A percentile compares a stretch with the other conserved stretches of the same genome.
Evolutionary conservation across 2,888 invertebrate species (phyloP).

Genomic region (Fragum fragum): DNA sequence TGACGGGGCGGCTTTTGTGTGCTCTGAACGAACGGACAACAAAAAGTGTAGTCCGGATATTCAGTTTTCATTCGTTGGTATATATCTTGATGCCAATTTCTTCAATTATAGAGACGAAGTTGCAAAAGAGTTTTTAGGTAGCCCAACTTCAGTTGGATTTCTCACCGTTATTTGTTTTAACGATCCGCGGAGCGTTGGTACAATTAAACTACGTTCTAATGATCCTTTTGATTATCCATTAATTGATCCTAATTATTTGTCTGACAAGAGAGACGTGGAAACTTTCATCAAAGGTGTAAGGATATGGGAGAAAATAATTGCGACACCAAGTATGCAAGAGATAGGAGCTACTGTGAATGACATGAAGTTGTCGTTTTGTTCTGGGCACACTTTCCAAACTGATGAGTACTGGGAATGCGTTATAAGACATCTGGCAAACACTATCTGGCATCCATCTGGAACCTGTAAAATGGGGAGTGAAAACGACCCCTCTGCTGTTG

Average conservation of each 20-base stretch:
- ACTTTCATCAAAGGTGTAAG: conserved; percentile 51
- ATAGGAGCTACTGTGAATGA: conserved; percentile 51
- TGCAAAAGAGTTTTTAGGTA: conserved; percentile 40
- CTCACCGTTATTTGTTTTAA: conserved; percentile 45
- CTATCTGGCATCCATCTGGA: conserved; percentile 90
- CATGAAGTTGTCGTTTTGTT: conserved; percentile 54
- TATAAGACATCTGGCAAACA: conserved; percentile 45
- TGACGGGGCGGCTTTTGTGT: conserved; percentile 53
- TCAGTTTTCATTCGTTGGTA: conserved; percentile 46
- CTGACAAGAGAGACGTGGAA: conserved; percentile 87
- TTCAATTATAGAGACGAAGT: conserved; percentile 42
- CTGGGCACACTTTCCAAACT: conserved; percentile 44
- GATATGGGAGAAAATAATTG: conserved; percentile 52
- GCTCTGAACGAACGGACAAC: conserved; percentile 28
- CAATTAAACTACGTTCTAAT: conserved; percentile 91
- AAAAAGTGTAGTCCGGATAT: conserved; percentile 53
- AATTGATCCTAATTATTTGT: too few relatives aligned
- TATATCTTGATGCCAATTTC: conserved; percentile 28
- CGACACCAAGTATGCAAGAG: conserved; percentile 54
- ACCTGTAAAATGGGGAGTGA: conserved; percentile 91
- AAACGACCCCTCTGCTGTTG: conserved; percentile 88
- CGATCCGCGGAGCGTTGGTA: conserved; percentile 92
- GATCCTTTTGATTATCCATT: conserved; percentile 89
- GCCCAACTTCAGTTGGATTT: conserved; percentile 45
- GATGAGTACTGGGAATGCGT: conserved; percentile 68